Base-by-base conservation (phyloP, 2,888 invertebrate species). In the Drosophila subquinaria region DNA sequence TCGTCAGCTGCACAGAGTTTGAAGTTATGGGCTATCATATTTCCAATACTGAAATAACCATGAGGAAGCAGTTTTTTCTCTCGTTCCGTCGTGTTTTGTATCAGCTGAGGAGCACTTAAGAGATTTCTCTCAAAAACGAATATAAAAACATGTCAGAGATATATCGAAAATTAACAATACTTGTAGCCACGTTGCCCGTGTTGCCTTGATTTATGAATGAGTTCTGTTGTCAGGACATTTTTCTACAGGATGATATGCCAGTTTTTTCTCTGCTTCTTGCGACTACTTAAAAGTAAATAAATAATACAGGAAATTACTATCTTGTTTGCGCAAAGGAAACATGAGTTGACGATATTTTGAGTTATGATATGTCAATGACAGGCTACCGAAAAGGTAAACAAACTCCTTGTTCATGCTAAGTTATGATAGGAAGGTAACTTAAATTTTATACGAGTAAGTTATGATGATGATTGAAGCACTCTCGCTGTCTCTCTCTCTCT, bases 241-340 rank as follows among this genome's bases (percentile, higher is more conserved):
- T 82, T 60, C 70, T 27, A 45, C 66, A 66, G 56, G 70, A 77
- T 88, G 82, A 82, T 69, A 62, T 55, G 73, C 43, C 55, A 70
- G 60, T 67, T 87, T 61, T 47, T 35, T 11, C 36, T 10, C 13
- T 76, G 60, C 27, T 2, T 48, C 45, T 74, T 66, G n/a, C 71
- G 63, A 82, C 69, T 82, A 82, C 87, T 83, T 81, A 86, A 88
- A 86, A 86, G 76, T 67, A 81, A 83, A 86, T 86, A 81, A 86
- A 81, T 88, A 81, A 73, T 61, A 63, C 62, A 72, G 76, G 73
- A 81, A 86, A 86, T 73, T 79, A 73, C 63, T 61, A 48, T 60
- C 59, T 68, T 84, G 76, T 82, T 84, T 75, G 42, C 65, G 42
- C 68, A 35, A 36, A 67, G 60, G 80, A 59, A 63, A 76, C 72